Percentiles rank a stretch among this genome's conserved stretches.
Evolutionary conservation across 2,888 invertebrate species (phyloP).

Genomic region (Phrixothrix hirtus): DNA sequence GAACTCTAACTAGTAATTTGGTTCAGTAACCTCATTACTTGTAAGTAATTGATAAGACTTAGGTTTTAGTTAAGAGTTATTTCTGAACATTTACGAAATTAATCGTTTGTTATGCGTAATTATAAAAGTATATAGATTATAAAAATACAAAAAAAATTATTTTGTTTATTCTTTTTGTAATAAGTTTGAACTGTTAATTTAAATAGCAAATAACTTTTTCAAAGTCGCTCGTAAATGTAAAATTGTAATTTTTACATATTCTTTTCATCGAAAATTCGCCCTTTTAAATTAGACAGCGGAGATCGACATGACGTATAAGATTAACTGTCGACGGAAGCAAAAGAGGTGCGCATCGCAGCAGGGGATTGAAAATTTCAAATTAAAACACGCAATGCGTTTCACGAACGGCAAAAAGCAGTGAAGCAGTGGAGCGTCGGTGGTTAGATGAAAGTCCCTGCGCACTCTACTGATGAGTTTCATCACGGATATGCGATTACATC

Average conservation of each 20-base stretch:
- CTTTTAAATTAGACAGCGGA: conserved; percentile 24
- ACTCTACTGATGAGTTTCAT: conserved; percentile 51
- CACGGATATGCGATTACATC: conserved; percentile 50
- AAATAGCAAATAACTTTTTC: background rate
- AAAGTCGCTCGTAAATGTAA: conserved; percentile 2
- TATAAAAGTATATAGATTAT: no score
- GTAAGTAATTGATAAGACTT: no score
- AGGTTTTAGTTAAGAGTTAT: no score
- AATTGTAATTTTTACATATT: conserved; percentile 19
- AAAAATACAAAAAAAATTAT: no score
- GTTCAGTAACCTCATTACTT: no score
- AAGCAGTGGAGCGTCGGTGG: conserved; percentile 28
- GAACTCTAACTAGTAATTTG: no score
- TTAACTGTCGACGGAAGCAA: conserved; percentile 23
- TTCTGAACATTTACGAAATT: no score
- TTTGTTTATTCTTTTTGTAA: background rate
- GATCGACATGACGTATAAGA: conserved; percentile 26
- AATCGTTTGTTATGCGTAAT: no score
- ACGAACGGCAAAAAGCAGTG: conserved; percentile 22
- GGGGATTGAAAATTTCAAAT: conserved; percentile 38
- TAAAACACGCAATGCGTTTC: conserved; percentile 37
- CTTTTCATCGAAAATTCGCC: conserved; percentile 13
- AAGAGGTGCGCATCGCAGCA: conserved; percentile 19
- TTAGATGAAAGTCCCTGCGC: conserved; percentile 39
- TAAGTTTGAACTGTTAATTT: background rate